A percentile compares a stretch with the other conserved stretches of the same genome.
Evolutionary conservation across 2,113 vertebrate species (phyloP).

Genomic region (Chrysochloris asiatica): DNA sequence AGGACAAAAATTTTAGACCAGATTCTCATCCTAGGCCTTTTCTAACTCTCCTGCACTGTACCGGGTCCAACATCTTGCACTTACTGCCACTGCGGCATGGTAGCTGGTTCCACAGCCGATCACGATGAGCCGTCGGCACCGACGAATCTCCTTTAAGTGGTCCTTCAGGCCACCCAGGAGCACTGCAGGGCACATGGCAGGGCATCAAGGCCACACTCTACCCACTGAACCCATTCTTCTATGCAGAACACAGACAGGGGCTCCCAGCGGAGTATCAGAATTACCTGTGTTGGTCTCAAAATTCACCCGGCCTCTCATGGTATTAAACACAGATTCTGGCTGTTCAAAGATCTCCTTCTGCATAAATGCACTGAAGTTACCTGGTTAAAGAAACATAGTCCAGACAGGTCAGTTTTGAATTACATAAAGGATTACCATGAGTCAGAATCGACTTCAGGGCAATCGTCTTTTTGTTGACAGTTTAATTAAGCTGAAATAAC

Average conservation of each 20-base stretch:
- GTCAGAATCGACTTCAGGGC: neutral
- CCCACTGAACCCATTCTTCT: fast-evolving
- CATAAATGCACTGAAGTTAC: slow-evolving; percentile 97
- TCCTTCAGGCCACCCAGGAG: slow-evolving; percentile 94
- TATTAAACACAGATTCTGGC: slow-evolving; percentile 96
- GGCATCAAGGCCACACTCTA: neutral
- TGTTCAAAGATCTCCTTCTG: slow-evolving; percentile 99
- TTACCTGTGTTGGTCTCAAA: slow-evolving; percentile 93
- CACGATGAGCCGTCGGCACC: slow-evolving; percentile 93
- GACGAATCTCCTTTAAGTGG: slow-evolving; percentile 96
- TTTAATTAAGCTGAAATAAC: neutral
- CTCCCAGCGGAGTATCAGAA: neutral
- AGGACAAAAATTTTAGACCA: neutral
- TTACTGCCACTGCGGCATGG: slow-evolving; percentile 94
- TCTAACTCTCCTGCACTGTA: neutral
- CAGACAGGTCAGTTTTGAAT: neutral
- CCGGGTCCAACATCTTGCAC: slow-evolving; percentile 51
- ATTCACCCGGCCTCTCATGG: slow-evolving; percentile 97
- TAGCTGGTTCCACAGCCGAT: slow-evolving; percentile 98
- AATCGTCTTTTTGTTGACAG: neutral
- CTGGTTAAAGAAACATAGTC: slow-evolving; percentile 79
- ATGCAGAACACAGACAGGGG: neutral
- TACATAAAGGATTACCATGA: neutral
- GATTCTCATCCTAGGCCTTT: neutral
- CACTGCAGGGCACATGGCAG: slow-evolving; percentile 83